These are phyloP conservation scores for Hypsopygia costalis DNA, from an alignment of 2,888 invertebrate species.

Conservation along the genomic window DNA sequence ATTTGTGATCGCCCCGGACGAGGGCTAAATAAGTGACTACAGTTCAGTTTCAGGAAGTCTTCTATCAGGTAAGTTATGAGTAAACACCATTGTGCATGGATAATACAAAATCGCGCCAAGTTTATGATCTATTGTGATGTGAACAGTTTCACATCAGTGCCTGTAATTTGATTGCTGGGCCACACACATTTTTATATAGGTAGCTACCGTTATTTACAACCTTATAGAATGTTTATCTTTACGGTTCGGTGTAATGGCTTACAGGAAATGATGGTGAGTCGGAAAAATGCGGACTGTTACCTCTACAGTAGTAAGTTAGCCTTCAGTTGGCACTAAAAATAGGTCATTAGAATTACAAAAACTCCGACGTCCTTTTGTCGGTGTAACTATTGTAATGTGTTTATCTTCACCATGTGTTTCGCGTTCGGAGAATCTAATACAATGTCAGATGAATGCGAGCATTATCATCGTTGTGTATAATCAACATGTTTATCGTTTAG, in stretches of 20 bases:
- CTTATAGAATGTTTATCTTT: constrained; percentile 3
- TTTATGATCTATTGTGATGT: constrained; percentile 56
- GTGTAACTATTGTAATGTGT: background rate
- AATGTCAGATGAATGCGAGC: background rate
- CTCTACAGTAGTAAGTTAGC: background rate
- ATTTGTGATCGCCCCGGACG: constrained; percentile 59
- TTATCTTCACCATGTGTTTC: background rate
- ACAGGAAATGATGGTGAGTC: background rate
- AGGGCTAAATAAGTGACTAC: constrained; percentile 35
- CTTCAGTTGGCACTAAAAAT: background rate
- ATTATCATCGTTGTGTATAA: background rate
- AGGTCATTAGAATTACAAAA: background rate
- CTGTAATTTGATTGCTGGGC: constrained; percentile 27
- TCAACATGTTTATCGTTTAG: background rate
- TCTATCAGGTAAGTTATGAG: constrained; percentile 41
- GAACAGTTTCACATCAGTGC: constrained; percentile 28
- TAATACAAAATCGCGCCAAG: constrained; percentile 27
- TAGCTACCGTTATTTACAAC: background rate
- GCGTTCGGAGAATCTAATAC: background rate
- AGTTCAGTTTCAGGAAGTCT: constrained; percentile 37
- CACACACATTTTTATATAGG: constrained; percentile 14
- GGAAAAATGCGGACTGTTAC: background rate
- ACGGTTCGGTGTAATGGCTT: background rate
- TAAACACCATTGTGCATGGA: constrained; percentile 8
- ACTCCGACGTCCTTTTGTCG: background rate